Percentiles rank a stretch among this genome's conserved stretches.
phyloP scores from a whole-genome alignment of 1,140 invertebrate genomes.

The Drosophila baimaii region DNA sequence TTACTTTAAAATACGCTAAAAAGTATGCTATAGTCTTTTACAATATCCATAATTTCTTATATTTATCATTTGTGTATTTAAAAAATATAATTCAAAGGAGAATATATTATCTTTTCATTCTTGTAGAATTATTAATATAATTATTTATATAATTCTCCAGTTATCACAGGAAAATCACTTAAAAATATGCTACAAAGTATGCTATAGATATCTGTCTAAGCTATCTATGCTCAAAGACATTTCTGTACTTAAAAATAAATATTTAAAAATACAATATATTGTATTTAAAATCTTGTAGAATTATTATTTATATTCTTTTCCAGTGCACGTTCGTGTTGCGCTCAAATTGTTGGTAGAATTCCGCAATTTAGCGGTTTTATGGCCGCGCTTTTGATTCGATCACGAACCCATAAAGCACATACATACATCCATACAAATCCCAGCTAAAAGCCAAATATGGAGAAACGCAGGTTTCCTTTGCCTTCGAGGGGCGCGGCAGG shows the following conservation, averaged over 20 bases:
- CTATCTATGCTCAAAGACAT: too few relatives aligned
- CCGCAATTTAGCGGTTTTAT: conserved; percentile 73
- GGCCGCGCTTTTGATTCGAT: conserved; percentile 73
- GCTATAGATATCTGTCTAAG: too few relatives aligned
- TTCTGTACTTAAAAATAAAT: too few relatives aligned
- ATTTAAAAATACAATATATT: too few relatives aligned
- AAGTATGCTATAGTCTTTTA: neutral
- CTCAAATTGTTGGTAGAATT: conserved; percentile 72
- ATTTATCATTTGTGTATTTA: neutral
- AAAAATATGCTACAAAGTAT: too few relatives aligned
- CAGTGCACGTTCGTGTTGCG: conserved; percentile 60
- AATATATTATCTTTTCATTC: neutral
- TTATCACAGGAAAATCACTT: too few relatives aligned
- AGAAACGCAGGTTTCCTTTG: conserved; percentile 13
- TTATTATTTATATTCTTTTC: neutral
- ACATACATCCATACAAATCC: conserved; percentile 27
- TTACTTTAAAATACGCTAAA: neutral
- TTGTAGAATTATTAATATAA: too few relatives aligned
- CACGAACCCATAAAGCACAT: conserved; percentile 53
- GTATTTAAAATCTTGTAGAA: too few relatives aligned
- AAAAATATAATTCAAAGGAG: too few relatives aligned
- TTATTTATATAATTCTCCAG: neutral
- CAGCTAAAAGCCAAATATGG: conserved; percentile 44
- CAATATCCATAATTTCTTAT: too few relatives aligned
- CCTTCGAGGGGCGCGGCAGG: conserved; percentile 62